Evolutionary conservation across 2,113 vertebrate genomes (phyloP).

Genomic region (Melanerpes formicivorus): DNA sequence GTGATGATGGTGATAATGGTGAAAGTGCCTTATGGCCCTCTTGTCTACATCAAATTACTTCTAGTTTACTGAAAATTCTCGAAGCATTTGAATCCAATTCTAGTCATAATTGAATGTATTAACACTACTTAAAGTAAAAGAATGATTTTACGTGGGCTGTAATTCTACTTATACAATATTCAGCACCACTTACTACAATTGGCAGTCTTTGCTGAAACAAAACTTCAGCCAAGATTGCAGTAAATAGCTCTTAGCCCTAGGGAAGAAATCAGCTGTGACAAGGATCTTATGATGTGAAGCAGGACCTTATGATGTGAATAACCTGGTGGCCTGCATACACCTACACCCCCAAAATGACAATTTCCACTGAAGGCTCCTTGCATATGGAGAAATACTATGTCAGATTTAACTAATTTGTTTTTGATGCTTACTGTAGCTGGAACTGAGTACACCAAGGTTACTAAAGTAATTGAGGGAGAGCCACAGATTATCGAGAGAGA

Average conservation of each 20-base stretch:
- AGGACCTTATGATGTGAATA: not conserved
- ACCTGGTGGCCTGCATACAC: not conserved
- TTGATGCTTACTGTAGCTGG: conserved; percentile 55
- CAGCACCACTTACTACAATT: not conserved
- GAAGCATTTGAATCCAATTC: not conserved
- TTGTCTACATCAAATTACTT: not conserved
- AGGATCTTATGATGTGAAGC: not conserved
- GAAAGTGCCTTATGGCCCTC: not conserved
- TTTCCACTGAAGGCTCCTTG: not conserved
- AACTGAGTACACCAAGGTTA: conserved; percentile 70
- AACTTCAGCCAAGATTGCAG: not conserved
- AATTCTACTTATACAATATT: not conserved
- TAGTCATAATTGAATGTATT: not conserved
- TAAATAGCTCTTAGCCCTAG: not conserved
- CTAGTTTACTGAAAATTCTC: not conserved
- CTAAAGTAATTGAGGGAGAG: conserved; percentile 73
- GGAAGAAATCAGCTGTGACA: not conserved
- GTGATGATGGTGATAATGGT: not conserved
- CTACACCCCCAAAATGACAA: not conserved
- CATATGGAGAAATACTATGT: not conserved
- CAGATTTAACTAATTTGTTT: conserved; percentile 48
- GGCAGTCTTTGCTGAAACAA: not conserved
- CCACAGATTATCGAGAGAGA: conserved; percentile 67
- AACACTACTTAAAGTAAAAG: not conserved
- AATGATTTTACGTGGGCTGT: not conserved